Base-by-base conservation (phyloP, 2,797 vertebrate species). In the Dryobates pubescens region DNA sequence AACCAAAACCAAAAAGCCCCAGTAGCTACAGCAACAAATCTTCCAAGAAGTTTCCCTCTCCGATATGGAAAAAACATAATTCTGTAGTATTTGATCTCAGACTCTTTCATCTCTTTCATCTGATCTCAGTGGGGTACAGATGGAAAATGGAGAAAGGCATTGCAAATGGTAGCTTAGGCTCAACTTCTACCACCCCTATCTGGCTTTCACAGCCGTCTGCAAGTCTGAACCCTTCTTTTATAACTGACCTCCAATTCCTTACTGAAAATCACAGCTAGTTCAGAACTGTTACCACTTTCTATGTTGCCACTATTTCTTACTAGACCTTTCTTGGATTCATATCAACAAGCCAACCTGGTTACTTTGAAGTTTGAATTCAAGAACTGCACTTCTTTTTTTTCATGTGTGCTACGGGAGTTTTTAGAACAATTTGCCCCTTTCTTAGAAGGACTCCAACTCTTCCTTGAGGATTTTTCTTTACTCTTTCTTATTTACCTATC, bases 181-280 rank as follows among this genome's bases (percentile, higher is more conserved):
- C 86, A 82, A 71, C 16, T 80, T 89, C 49, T 22, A 64, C 38
- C 58, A 74, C 17, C 36, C 26, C 78, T 92, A 56, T 95, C 88
- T 94, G 75, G 54, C 75, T 95, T 86, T 71, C 81, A 82, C 88
- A 95, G 81, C 65, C 56, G 69, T 41, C 82, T 15, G 2, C 53
- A 92, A 59, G 17, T 53, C 73, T 88, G 51, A 92, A 89, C 79
- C n/a, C 70, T 87, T 89, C 73, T 89, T 95, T 94, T 45, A n/a
- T 83, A 92, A 72, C 53, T 88, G 85, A 93, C 92, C 79, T 94
- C 57, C 89, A 85, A 17, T 53, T 80, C 20, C 18, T 34, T n/a
- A 32, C 56, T 70, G 79, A 81, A 93, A 86, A 93, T 68, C 88
- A 89, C 53, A 90, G 89, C 56, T 61, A 90, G 75, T 62, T 85